A percentile compares a stretch with the other conserved stretches of the same genome.
phyloP scores from a whole-genome alignment of 2,888 invertebrate genomes.

The Cheilosia pagana region DNA sequence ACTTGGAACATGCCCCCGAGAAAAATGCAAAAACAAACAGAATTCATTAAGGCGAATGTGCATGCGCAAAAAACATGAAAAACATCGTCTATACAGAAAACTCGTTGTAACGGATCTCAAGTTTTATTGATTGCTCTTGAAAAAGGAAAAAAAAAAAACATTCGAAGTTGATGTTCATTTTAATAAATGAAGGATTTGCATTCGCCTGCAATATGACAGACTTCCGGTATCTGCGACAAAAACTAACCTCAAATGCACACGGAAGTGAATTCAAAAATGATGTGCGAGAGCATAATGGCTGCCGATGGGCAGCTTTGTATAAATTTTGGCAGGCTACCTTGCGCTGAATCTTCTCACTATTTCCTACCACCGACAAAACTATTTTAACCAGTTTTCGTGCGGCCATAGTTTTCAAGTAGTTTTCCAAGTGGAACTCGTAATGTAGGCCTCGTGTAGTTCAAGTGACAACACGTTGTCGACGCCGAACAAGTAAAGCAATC shows the following conservation, averaged over 20 bases:
- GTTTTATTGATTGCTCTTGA: conserved; percentile 72
- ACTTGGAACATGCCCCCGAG: conserved; percentile 28
- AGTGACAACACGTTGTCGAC: conserved; percentile 18
- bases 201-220: conserved; percentile 39
- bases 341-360: conserved; percentile 25
- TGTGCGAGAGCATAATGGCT: neutral
- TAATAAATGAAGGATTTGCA: conserved; percentile 50
- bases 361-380: conserved; percentile 9
- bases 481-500: conserved; percentile 43
- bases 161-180: conserved; percentile 13
- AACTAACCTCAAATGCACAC: conserved; percentile 6
- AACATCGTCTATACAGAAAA: conserved; percentile 20
- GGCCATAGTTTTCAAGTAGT: neutral
- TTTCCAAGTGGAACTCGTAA: conserved; percentile 12
- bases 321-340: conserved; percentile 33
- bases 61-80: conserved; percentile 28
- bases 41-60: conserved; percentile 39
- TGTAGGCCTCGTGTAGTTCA: neutral
- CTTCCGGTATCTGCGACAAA: conserved; percentile 45
- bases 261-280: conserved; percentile 45
- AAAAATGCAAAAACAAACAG: conserved; percentile 18
- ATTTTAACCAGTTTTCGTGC: conserved; percentile 3
- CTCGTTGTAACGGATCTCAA: conserved; percentile 67
- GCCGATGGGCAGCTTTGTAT: conserved; percentile 23
- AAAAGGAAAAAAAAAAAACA: conserved; percentile 25